Base-by-base conservation (phyloP, 2,113 vertebrate genomes). In the Campylomormyrus tamandua region DNA sequence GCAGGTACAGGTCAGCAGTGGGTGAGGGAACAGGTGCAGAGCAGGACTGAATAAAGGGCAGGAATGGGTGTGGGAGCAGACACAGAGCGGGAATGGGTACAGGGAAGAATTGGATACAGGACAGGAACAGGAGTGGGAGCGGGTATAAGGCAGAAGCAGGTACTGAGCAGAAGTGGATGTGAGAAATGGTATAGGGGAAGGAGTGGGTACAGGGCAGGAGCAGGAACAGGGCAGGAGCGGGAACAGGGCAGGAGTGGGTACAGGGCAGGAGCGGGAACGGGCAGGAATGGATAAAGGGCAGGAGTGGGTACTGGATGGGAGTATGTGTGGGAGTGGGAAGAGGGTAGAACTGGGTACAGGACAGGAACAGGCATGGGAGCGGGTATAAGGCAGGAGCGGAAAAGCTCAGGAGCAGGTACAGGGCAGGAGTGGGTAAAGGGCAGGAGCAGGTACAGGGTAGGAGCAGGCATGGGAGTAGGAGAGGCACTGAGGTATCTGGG, bases 401-500 rank as follows among this genome's bases (percentile, higher is more conserved):
- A 42, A 42, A 42, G 39, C 39, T 42, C 24, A 70, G 8, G 5
- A 53, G 52, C 17, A n/a, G 66, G 3, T 70, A 70, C 11, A 4
- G 66, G 27, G 9, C 66, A 70, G 11, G 2, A 66, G 8, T 9
- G 7, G 7, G 24, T 27, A n/a, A 1, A n/a, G 39, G 39, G 39
- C 39, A 42, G 62, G 27, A 58, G 17, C 35, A 2, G 7, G 24
- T 27, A n/a, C 1, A n/a, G 39, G 39, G 39, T 3, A 42, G 62
- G 27, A 58, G 17, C 35, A 3, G 45, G 24, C 11, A 42, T 88
- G 58, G 53, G 88, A 89, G 91, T 89, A 91, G 91, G 90, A 90
- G 77, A 91, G 92, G 91, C 89, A 92, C 83, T 83, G 88, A 90
- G 31, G 70, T 77, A 2, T 77, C 87, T 87, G 80, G n/a, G 91